Evolutionary conservation across 2,113 vertebrate species (phyloP).

Genomic region (Erythrocercus mccallii): DNA sequence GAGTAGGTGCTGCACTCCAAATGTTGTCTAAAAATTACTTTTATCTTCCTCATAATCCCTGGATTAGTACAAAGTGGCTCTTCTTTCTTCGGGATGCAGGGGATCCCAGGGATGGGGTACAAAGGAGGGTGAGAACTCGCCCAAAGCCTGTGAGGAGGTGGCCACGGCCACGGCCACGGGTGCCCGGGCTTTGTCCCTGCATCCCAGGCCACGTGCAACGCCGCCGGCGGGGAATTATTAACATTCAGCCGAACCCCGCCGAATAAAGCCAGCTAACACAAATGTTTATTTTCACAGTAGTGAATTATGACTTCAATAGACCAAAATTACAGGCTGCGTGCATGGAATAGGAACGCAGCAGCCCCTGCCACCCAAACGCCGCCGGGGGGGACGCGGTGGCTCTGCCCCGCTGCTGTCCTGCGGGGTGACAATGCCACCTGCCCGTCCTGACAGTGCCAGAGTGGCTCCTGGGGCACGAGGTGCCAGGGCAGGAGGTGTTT

Average conservation of each 20-base stretch:
- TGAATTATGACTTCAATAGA: conserved; percentile 61
- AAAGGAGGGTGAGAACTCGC: neutral
- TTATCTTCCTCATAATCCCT: accelerated
- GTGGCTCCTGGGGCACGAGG: neutral
- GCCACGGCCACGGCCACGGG: neutral
- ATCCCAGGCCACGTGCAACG: neutral
- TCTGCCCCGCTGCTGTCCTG: neutral
- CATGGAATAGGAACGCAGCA: neutral
- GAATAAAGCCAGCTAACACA: conserved; percentile 31
- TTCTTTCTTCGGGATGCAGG: neutral
- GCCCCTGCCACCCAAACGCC: neutral
- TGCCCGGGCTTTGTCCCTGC: neutral
- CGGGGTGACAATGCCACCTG: accelerated
- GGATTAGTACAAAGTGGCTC: neutral
- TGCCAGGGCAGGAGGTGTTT: neutral
- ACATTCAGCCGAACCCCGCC: neutral
- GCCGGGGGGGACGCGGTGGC: neutral
- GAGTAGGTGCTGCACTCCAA: neutral
- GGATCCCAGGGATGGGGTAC: accelerated
- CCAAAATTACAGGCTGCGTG: conserved; percentile 47
- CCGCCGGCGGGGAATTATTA: neutral
- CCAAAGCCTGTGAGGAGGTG: accelerated
- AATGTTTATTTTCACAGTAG: conserved; percentile 65
- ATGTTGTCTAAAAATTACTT: too few relatives aligned
- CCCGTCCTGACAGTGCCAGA: accelerated